Evolutionary conservation across 1,140 invertebrate genomes (phyloP).

Genomic region (Cherax quadricarinatus): DNA sequence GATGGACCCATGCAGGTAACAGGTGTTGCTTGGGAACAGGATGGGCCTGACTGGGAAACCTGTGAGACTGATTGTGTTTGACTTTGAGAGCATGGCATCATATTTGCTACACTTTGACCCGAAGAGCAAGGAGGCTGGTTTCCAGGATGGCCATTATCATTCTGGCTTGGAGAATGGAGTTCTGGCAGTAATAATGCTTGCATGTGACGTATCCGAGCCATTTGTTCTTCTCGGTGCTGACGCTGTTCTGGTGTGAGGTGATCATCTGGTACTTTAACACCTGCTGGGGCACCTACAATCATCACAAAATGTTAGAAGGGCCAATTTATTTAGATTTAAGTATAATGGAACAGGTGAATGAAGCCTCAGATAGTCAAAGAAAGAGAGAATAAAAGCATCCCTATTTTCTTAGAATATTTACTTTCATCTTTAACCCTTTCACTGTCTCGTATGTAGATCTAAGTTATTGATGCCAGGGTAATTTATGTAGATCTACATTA

Average conservation of each 20-base stretch:
- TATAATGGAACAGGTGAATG: neutral
- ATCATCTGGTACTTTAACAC: slow-evolving; percentile 87
- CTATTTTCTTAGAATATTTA: too few relatives aligned
- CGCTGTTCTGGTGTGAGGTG: slow-evolving; percentile 97
- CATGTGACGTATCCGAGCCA: slow-evolving; percentile 94
- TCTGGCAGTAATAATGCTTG: slow-evolving; percentile 94
- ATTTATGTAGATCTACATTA: too few relatives aligned
- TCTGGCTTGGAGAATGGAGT: slow-evolving; percentile 77
- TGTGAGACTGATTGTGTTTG: slow-evolving; percentile 58
- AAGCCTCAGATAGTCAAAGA: too few relatives aligned
- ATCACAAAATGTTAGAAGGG: neutral
- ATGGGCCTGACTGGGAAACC: slow-evolving; percentile 61
- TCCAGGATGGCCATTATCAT: slow-evolving; percentile 19
- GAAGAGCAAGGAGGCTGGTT: slow-evolving; percentile 42
- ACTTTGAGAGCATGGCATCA: slow-evolving; percentile 74
- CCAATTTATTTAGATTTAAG: neutral
- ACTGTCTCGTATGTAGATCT: too few relatives aligned
- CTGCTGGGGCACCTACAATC: slow-evolving; percentile 42
- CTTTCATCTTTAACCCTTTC: too few relatives aligned
- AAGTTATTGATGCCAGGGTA: too few relatives aligned
- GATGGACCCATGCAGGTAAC: slow-evolving; percentile 71
- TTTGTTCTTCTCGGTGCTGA: slow-evolving; percentile 93
- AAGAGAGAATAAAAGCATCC: too few relatives aligned
- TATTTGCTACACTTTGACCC: slow-evolving; percentile 2
- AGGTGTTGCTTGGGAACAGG: slow-evolving; percentile 56